Conservation (phyloP, 2,797 vertebrate species). For the Tapera naevia region DNA sequence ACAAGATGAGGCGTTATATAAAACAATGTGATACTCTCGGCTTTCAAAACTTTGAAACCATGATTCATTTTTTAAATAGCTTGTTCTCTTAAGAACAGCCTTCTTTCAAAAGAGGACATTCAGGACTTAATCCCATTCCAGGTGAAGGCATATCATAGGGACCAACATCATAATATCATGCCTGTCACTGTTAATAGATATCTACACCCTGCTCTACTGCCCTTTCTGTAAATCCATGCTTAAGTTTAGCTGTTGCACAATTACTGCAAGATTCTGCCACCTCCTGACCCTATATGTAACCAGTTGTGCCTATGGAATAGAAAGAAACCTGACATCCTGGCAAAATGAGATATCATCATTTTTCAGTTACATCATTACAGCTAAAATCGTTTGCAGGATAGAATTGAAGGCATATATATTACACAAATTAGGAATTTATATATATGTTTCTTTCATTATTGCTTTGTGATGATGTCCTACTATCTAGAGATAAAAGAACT, state of each 20-base stretch:
- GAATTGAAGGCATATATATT: background rate
- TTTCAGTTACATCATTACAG: background rate
- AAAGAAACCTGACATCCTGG: background rate
- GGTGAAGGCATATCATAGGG: accelerated
- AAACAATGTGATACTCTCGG: background rate
- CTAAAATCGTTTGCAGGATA: background rate
- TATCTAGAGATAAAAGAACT: background rate
- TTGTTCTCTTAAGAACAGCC: background rate
- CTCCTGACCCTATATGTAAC: background rate
- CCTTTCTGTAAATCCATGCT: background rate
- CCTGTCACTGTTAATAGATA: background rate
- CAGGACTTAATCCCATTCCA: background rate
- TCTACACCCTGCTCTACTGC: background rate
- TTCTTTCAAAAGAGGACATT: background rate
- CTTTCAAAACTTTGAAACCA: background rate
- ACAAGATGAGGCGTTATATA: background rate
- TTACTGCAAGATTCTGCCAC: background rate
- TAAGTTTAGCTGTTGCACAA: background rate
- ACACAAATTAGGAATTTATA: background rate
- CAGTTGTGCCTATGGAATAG: background rate
- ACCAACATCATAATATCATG: background rate
- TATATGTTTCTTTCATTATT: background rate
- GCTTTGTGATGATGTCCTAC: background rate
- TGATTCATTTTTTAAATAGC: background rate
- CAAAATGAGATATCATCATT: background rate